phyloP scores from a whole-genome alignment of 2,888 invertebrate genomes.

The Brachylomia viminalis region DNA sequence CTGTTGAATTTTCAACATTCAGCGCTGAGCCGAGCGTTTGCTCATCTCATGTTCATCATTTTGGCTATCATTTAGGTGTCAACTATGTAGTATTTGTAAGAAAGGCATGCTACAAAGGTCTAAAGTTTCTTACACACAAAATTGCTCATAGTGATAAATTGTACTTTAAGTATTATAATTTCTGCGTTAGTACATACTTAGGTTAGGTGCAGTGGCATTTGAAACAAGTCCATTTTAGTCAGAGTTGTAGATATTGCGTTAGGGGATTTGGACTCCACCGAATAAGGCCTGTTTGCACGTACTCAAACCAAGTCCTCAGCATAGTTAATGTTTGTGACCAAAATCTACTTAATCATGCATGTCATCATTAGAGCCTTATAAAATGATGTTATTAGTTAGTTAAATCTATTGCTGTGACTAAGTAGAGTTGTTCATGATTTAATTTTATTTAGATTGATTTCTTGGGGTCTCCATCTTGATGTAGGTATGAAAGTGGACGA shows the following conservation, averaged over 20 bases:
- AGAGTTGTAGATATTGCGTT: conserved; percentile 29
- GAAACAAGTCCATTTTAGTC: conserved; percentile 31
- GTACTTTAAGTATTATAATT: neutral
- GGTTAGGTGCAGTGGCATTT: conserved; percentile 23
- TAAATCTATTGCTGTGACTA: conserved; percentile 8
- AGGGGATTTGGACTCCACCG: conserved; percentile 13
- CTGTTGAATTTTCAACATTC: neutral
- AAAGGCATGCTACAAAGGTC: neutral
- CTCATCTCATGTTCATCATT: too few relatives aligned
- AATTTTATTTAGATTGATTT: neutral
- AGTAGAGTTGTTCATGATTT: neutral
- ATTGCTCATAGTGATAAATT: neutral
- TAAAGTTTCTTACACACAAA: neutral
- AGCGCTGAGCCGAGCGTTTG: neutral
- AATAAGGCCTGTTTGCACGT: conserved; percentile 35
- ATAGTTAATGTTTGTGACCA: too few relatives aligned
- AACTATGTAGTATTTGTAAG: neutral
- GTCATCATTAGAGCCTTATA: too few relatives aligned
- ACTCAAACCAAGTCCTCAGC: too few relatives aligned
- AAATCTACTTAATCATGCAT: too few relatives aligned
- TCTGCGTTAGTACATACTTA: conserved; percentile 2
- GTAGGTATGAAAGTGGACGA: neutral
- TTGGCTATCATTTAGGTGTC: neutral
- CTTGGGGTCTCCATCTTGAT: neutral
- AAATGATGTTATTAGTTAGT: conserved; percentile 8